These are phyloP conservation scores for Archaeoteleia sp. DNA, from an alignment of 2,888 invertebrate genomes.

Conservation along the genomic window DNA sequence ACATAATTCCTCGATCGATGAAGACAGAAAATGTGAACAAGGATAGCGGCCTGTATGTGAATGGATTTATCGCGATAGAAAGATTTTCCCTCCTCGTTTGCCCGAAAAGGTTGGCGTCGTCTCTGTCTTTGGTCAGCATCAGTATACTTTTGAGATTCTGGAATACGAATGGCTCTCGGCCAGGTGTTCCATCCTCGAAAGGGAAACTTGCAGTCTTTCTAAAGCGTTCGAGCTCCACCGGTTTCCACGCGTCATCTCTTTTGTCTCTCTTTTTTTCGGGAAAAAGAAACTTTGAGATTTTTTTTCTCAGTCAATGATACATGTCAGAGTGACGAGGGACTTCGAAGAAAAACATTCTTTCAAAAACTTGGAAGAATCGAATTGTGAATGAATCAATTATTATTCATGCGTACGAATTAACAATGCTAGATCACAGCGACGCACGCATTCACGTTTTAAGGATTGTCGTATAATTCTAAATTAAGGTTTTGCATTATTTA, in stretches of 20 bases:
- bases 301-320: slow-evolving; percentile 50
- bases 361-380: slow-evolving; percentile 14
- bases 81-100: slow-evolving; percentile 46
- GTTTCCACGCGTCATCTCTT: slow-evolving; percentile 54
- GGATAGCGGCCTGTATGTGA: slow-evolving; percentile 57
- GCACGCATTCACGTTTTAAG: slow-evolving; percentile 23
- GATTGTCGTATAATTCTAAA: slow-evolving; percentile 13
- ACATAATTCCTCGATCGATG: slow-evolving; percentile 47
- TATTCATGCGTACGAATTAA: slow-evolving; percentile 47
- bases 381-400: slow-evolving; percentile 47
- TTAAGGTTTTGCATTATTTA: slow-evolving; percentile 36
- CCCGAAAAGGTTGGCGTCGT: slow-evolving; percentile 51
- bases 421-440: slow-evolving; percentile 34
- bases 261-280: slow-evolving; percentile 44
- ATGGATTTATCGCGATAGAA: slow-evolving; percentile 58
- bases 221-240: slow-evolving; percentile 56
- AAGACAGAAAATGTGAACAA: slow-evolving; percentile 37
- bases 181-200: slow-evolving; percentile 66
- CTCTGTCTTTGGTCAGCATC: slow-evolving; percentile 65
- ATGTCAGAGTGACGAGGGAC: slow-evolving; percentile 53
- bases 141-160: slow-evolving; percentile 67
- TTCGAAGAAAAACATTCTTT: slow-evolving; percentile 41
- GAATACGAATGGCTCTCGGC: slow-evolving; percentile 63
- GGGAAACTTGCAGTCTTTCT: slow-evolving; percentile 64
- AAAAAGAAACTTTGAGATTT: slow-evolving; percentile 52